A percentile compares a stretch with the other conserved stretches of the same genome.
Evolutionary conservation across 2,797 vertebrate species (phyloP).

Genomic region (Eurystomus glaucurus): DNA sequence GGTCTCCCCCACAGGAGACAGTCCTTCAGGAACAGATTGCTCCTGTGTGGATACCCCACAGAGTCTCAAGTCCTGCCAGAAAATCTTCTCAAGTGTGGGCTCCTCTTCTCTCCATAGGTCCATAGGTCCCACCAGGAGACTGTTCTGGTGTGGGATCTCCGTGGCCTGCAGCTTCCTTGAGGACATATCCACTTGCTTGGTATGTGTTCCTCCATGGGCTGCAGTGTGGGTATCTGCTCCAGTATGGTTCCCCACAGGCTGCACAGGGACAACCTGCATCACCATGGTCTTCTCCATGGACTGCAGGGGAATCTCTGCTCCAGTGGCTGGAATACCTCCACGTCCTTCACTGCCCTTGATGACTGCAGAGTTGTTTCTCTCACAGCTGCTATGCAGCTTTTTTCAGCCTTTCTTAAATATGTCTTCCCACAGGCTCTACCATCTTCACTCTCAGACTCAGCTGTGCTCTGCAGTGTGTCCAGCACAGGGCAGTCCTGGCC

Average conservation of each 20-base stretch:
- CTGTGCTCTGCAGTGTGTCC: neutral
- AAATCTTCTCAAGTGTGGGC: neutral
- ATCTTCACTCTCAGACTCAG: neutral
- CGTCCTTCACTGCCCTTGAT: neutral
- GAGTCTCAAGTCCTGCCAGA: neutral
- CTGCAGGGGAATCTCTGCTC: neutral
- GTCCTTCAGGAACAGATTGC: neutral
- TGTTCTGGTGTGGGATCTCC: neutral
- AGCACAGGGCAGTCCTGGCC: neutral
- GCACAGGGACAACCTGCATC: too few relatives aligned
- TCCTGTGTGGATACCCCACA: rapidly evolving
- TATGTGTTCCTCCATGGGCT: neutral
- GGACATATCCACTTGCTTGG: too few relatives aligned
- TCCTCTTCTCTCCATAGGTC: neutral
- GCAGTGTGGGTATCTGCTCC: neutral
- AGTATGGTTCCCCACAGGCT: neutral
- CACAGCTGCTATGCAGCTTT: neutral
- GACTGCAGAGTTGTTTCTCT: neutral
- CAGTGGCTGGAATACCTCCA: rapidly evolving
- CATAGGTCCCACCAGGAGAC: neutral
- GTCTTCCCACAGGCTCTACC: neutral
- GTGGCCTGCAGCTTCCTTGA: neutral
- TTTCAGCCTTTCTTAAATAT: neutral
- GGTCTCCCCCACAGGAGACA: neutral
- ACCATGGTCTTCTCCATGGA: too few relatives aligned